Evolutionary conservation across 2,888 invertebrate genomes (phyloP).

Genomic region (Rotaria magnacalcarata): DNA sequence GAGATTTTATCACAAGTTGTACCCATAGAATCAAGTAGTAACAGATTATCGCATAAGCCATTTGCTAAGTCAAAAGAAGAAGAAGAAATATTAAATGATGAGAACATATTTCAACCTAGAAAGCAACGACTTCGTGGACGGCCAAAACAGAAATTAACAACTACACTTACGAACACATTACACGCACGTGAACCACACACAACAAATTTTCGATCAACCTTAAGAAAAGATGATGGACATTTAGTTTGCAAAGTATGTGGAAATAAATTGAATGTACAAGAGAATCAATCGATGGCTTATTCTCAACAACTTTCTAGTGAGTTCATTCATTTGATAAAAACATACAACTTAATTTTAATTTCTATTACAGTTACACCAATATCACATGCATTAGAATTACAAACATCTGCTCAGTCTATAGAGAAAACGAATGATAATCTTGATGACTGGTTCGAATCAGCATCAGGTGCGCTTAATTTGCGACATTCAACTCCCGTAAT

Average conservation of each 20-base stretch:
- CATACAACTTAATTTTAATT: neutral
- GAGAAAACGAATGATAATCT: neutral
- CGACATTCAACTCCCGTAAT: neutral
- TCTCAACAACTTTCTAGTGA: neutral
- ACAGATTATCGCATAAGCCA: neutral
- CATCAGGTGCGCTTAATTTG: neutral
- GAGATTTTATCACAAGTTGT: neutral
- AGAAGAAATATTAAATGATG: constrained; percentile 16
- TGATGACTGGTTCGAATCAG: constrained; percentile 31
- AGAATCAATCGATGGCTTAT: neutral
- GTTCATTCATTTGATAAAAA: neutral
- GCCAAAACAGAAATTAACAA: neutral
- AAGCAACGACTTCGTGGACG: neutral
- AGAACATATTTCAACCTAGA: neutral
- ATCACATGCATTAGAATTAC: too few relatives aligned
- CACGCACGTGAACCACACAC: neutral
- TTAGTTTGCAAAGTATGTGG: constrained; percentile 15
- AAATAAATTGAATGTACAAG: neutral
- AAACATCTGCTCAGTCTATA: neutral
- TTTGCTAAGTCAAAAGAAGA: neutral
- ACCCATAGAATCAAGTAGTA: neutral
- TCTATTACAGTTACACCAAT: neutral
- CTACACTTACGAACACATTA: neutral
- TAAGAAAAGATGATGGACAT: neutral
- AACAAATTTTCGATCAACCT: neutral